Conservation (phyloP, 2,888 invertebrate genomes). For the Plagodis pulveraria region DNA sequence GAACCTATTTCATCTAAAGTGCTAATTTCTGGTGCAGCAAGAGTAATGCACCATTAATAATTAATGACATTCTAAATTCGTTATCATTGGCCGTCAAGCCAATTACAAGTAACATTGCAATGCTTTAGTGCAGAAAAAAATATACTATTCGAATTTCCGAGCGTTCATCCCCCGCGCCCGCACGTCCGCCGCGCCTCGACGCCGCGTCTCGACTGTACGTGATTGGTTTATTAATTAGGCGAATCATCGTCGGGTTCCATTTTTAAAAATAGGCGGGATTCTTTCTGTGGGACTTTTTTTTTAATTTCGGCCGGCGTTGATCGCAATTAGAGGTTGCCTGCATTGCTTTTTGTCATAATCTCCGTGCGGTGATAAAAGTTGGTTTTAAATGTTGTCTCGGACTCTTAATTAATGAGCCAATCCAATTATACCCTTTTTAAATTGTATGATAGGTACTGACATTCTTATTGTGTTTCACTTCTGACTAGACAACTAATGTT, state of each 20-base stretch:
- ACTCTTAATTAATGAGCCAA: constrained; percentile 63
- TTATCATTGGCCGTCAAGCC: constrained; percentile 75
- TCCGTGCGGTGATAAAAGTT: constrained; percentile 62
- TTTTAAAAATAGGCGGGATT: constrained; percentile 85
- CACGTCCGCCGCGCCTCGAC: constrained; percentile 82
- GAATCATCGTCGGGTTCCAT: constrained; percentile 80
- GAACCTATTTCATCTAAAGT: constrained; percentile 44
- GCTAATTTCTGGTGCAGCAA: constrained; percentile 53
- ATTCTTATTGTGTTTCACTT: too few relatives aligned
- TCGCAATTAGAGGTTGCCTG: constrained; percentile 79
- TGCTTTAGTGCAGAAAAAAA: constrained; percentile 79
- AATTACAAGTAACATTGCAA: constrained; percentile 81
- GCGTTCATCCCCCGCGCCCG: constrained; percentile 83
- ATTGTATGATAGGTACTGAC: constrained; percentile 33
- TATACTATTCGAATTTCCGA: constrained; percentile 82
- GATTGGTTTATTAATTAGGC: constrained; percentile 86
- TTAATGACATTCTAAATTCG: constrained; percentile 70
- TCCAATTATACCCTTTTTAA: constrained; percentile 44
- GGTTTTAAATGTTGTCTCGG: constrained; percentile 57
- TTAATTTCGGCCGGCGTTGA: constrained; percentile 81
- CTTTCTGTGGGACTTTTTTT: constrained; percentile 81
- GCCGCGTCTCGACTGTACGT: constrained; percentile 84
- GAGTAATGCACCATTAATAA: constrained; percentile 56
- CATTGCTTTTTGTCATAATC: constrained; percentile 75
- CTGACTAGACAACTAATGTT: background rate